A percentile compares a stretch with the other conserved stretches of the same genome.
Conservation (phyloP, 2,888 invertebrate species). For the Elmis aenea region DNA sequence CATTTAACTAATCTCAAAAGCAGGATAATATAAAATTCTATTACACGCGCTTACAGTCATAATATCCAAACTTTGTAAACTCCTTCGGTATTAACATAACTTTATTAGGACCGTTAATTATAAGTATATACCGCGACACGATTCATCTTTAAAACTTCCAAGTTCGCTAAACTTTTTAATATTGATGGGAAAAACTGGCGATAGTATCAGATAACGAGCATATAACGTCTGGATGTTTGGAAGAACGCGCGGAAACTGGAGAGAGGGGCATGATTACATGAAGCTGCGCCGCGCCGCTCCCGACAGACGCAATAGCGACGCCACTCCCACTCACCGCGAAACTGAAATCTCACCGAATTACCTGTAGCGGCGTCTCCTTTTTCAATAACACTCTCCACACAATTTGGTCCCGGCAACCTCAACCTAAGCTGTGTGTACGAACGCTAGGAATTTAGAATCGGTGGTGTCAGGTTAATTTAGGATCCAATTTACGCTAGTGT, state of each 20-base stretch:
- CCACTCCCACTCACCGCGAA: constrained; percentile 42
- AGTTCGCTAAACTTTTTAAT: background rate
- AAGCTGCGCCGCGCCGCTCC: constrained; percentile 38
- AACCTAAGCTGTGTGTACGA: constrained; percentile 23
- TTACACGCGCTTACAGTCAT: too few relatives aligned
- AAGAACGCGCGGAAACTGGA: constrained; percentile 44
- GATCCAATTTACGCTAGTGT: constrained; percentile 23
- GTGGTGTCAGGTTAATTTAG: constrained; percentile 25
- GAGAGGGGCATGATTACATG: constrained; percentile 37
- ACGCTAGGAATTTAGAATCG: constrained; percentile 24
- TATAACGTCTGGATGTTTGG: constrained; percentile 37
- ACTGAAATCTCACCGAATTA: constrained; percentile 36
- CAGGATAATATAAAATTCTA: too few relatives aligned
- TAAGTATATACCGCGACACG: too few relatives aligned
- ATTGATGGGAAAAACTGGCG: constrained; percentile 11
- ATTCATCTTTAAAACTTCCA: too few relatives aligned
- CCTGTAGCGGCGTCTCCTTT: constrained; percentile 29
- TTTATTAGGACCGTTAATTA: too few relatives aligned
- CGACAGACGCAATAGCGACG: constrained; percentile 36
- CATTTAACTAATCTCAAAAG: too few relatives aligned
- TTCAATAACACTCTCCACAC: constrained; percentile 30
- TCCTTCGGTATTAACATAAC: too few relatives aligned
- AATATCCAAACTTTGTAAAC: too few relatives aligned
- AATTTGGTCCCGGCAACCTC: constrained; percentile 22
- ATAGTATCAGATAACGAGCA: constrained; percentile 9